Evolutionary conservation across 2,888 invertebrate genomes (phyloP).

Genomic region (Pharmacophagus antenor): DNA sequence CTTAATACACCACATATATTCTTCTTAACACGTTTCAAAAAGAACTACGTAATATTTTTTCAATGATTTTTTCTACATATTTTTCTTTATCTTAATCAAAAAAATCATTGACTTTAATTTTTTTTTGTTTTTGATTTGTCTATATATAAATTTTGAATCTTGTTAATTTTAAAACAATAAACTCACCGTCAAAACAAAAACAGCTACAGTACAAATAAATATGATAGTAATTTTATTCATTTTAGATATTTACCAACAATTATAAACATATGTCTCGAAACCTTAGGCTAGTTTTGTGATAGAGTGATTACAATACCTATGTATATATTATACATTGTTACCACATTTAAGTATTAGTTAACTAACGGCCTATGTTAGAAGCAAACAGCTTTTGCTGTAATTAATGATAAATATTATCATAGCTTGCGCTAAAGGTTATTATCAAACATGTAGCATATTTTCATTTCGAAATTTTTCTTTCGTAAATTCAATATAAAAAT

Average conservation of each 20-base stretch:
- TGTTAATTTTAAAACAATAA: slow-evolving; percentile 17
- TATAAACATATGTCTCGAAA: slow-evolving; percentile 26
- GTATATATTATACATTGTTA: slow-evolving; percentile 28
- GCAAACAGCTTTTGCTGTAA: slow-evolving; percentile 9
- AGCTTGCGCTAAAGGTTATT: slow-evolving; percentile 7
- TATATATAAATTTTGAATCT: too few species aligned
- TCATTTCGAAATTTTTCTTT: slow-evolving; percentile 9
- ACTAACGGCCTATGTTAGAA: not conserved
- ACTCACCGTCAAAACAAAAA: slow-evolving; percentile 48
- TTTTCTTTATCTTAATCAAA: not conserved
- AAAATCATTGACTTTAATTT: too few species aligned
- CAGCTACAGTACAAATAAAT: slow-evolving; percentile 41
- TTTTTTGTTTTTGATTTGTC: too few species aligned
- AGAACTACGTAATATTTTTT: not conserved
- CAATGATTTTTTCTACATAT: too few species aligned
- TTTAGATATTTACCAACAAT: slow-evolving; percentile 40
- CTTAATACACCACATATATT: not conserved
- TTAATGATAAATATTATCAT: slow-evolving; percentile 24
- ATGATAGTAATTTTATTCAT: slow-evolving; percentile 40
- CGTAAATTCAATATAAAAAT: not conserved
- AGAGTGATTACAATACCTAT: slow-evolving; percentile 12
- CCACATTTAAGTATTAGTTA: slow-evolving; percentile 14
- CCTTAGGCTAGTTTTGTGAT: slow-evolving; percentile 23
- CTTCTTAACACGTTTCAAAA: not conserved
- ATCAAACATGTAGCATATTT: slow-evolving; percentile 18